phyloP scores from a whole-genome alignment of 2,797 vertebrate genomes.

The Gobio occitaniae region DNA sequence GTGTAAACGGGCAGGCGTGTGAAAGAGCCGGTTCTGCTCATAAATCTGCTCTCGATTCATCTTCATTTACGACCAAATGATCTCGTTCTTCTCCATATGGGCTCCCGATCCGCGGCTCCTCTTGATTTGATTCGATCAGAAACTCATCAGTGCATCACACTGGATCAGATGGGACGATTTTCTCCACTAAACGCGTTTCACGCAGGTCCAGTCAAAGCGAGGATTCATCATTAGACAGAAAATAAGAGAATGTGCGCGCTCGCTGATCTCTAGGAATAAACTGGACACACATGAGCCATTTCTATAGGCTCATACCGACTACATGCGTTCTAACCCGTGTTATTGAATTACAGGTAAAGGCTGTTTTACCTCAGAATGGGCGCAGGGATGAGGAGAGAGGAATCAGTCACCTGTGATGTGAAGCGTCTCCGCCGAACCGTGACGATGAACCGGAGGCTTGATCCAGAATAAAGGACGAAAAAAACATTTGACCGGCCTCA shows the following conservation, averaged over 20 bases:
- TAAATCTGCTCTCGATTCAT: constrained; percentile 2
- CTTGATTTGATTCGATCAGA: constrained; percentile 1
- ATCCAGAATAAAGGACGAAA: neutral
- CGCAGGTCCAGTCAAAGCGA: neutral
- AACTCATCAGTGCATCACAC: constrained; percentile 8
- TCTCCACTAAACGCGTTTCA: neutral
- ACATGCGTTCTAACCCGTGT: neutral
- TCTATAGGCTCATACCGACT: neutral
- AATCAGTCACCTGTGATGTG: constrained; percentile 41
- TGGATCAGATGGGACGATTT: neutral
- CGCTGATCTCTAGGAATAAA: constrained; percentile 18
- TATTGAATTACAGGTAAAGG: neutral
- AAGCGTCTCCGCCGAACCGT: constrained; percentile 15
- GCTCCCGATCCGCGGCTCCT: neutral
- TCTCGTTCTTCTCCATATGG: neutral
- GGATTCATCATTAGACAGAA: neutral
- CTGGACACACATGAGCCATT: neutral
- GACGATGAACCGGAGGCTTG: neutral
- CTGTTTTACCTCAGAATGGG: constrained; percentile 6
- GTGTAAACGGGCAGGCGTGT: neutral
- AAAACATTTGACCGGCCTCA: neutral
- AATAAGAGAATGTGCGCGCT: neutral
- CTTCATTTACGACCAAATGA: constrained; percentile 11
- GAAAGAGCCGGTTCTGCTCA: constrained; percentile 1
- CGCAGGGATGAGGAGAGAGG: neutral